phyloP scores from a whole-genome alignment of 2,797 vertebrate species.

The Hydrocynus forskahlii region DNA sequence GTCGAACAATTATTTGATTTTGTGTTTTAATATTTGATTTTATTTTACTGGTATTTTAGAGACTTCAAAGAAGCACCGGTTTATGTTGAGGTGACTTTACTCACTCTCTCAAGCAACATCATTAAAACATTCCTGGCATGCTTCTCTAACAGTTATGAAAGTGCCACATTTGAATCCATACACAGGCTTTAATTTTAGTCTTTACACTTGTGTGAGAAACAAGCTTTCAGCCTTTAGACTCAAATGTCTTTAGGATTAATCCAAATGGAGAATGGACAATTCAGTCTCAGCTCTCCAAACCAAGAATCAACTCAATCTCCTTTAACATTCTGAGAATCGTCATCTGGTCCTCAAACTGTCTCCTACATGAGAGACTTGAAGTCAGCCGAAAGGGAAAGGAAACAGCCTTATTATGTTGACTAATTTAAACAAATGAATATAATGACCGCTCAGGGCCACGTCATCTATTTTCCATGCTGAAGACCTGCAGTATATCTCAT shows the following conservation, averaged over 20 bases:
- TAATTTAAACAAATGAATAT: slow-evolving; percentile 55
- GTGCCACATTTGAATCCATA: background rate
- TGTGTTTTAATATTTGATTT: too few relatives aligned
- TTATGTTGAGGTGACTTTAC: too few relatives aligned
- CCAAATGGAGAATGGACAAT: background rate
- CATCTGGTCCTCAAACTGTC: background rate
- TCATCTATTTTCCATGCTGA: slow-evolving; percentile 55
- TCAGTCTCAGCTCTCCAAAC: background rate
- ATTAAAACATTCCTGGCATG: too few relatives aligned
- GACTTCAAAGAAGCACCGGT: too few relatives aligned
- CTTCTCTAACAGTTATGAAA: too few relatives aligned
- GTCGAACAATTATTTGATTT: too few relatives aligned
- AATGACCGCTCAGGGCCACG: slow-evolving; percentile 50
- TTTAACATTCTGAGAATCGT: background rate
- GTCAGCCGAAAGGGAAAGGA: slow-evolving; percentile 18
- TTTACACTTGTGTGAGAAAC: too few relatives aligned
- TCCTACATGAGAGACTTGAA: background rate
- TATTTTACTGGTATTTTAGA: too few relatives aligned
- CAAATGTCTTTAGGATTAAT: background rate
- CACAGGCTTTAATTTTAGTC: background rate
- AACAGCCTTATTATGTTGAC: slow-evolving; percentile 50
- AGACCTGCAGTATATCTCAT: slow-evolving; percentile 55
- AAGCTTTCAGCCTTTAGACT: background rate
- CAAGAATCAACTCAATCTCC: background rate
- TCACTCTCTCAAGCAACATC: too few relatives aligned